Percentiles rank a stretch among this genome's conserved stretches.
Evolutionary conservation across 2,797 vertebrate genomes (phyloP).

Genomic region (Avahi laniger): DNA sequence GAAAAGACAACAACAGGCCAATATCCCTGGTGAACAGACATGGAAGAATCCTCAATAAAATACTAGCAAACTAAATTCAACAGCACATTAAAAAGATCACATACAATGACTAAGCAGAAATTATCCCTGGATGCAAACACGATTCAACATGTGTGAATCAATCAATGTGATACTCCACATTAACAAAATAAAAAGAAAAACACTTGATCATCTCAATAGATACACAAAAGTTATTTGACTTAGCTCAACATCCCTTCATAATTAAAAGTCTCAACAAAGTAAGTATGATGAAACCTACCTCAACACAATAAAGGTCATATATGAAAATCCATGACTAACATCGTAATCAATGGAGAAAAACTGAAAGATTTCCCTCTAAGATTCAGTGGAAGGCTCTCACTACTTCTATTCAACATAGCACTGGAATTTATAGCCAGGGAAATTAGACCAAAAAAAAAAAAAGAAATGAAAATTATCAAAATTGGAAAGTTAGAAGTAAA

Average conservation of each 20-base stretch:
- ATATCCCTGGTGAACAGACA: not conserved
- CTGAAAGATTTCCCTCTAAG: not conserved
- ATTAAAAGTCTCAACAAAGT: not conserved
- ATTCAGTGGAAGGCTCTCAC: not conserved
- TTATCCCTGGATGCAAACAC: not conserved
- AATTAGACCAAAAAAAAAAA: not conserved
- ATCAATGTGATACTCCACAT: not conserved
- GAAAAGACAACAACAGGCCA: not conserved
- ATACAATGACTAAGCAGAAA: not conserved
- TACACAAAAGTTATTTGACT: not conserved
- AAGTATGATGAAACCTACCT: not conserved
- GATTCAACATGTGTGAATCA: not conserved
- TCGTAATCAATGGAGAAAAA: not conserved
- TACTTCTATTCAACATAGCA: not conserved
- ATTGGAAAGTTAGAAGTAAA: not conserved
- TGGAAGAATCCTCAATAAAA: not conserved
- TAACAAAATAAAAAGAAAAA: not conserved
- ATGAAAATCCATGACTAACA: not conserved
- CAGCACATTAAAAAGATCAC: not conserved
- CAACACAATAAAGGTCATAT: not conserved
- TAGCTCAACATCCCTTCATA: not conserved
- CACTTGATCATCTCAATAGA: not conserved
- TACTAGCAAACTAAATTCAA: not conserved
- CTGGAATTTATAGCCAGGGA: not conserved
- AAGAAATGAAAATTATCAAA: not conserved